A percentile compares a stretch with the other conserved stretches of the same genome.
Conservation (phyloP, 2,113 vertebrate genomes). For the Dasyurus viverrinus region DNA sequence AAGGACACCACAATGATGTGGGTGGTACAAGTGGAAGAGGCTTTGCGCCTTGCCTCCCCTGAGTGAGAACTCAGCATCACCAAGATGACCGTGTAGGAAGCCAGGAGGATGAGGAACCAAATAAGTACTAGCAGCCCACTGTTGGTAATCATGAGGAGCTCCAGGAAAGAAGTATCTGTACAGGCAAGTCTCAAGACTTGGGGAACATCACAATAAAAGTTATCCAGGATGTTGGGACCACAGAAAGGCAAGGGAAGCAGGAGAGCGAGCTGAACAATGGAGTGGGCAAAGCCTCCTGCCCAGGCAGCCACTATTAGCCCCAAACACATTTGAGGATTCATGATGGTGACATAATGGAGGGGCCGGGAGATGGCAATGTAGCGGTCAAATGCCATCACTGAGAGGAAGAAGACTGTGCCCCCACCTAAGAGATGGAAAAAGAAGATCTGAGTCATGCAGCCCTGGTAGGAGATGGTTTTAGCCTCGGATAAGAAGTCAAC, state of each 20-base stretch:
- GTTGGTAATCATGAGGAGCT: slow-evolving; percentile 75
- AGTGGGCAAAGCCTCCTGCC: slow-evolving; percentile 60
- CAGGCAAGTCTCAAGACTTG: slow-evolving; percentile 74
- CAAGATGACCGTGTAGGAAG: slow-evolving; percentile 69
- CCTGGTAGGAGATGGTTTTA: slow-evolving; percentile 68
- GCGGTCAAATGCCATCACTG: slow-evolving; percentile 59
- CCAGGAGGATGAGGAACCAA: slow-evolving; percentile 67
- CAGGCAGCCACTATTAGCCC: slow-evolving; percentile 51
- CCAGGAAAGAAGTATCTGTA: slow-evolving; percentile 49
- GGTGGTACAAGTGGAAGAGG: slow-evolving; percentile 68
- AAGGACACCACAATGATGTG: slow-evolving; percentile 73
- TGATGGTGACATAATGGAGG: slow-evolving; percentile 62
- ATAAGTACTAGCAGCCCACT: slow-evolving; percentile 68
- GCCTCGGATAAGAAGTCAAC: slow-evolving; percentile 53
- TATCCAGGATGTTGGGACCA: slow-evolving; percentile 75
- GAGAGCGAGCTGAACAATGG: slow-evolving; percentile 31
- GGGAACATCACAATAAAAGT: slow-evolving; percentile 73
- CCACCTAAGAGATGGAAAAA: slow-evolving; percentile 74
- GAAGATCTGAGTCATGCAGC: slow-evolving; percentile 73
- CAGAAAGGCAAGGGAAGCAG: slow-evolving; percentile 51
- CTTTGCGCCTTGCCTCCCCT: slow-evolving; percentile 51
- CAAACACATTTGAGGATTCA: slow-evolving; percentile 62
- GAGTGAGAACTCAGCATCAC: slow-evolving; percentile 56
- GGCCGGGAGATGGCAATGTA: slow-evolving; percentile 66
- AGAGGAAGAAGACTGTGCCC: slow-evolving; percentile 64